Evolutionary conservation across 2,888 invertebrate genomes (phyloP), one percentile per base, ranked within the genome.

Genomic region (Pristionchus maxplancki): DNA sequence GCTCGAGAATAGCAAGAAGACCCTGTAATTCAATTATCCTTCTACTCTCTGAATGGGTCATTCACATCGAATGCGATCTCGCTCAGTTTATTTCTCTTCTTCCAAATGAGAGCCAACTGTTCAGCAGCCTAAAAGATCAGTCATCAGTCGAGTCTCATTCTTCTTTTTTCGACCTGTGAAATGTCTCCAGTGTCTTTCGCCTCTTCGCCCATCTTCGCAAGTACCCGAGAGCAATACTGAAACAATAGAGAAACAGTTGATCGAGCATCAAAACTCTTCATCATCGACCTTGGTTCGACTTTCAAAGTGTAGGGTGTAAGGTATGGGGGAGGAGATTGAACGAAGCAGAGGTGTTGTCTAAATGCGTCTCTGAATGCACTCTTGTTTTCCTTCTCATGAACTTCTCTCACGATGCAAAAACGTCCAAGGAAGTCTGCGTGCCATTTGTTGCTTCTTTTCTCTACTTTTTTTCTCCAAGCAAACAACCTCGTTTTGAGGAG

Each of bases 1-100:
- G 85, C 89, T 93, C 93, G 85, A 93, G 90, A 50, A 93, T 89
- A 31, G 90, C 86, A 62, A 92, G 88, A 34, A 93, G 90, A n/a
- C 93, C 93, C 92, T 93, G 83, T 13, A 81, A 40, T 81, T 81
- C 20, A 28, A 28, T 81, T 13, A 11, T 48, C n/a, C 28, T 24
- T n/a, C 28, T 15, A 44, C 11, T 44, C 15, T 28, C 24, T 82
- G 44, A 44, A 1, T 53, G 67, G 53, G 50, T 84, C 62, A 53
- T 15, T 58, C 58, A 92, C 92, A 88, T 91, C 91, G n/a, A 92
- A 87, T 0, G 91, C 92, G 50, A 92, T 92, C 85, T 92, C 92
- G 15, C 91, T 91, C 53, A 90, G 89, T 67, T 91, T 91, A n/a
- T 89, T 90, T 20, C 92, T 81, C 53, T 89, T 88, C 83, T 91